Percentiles rank a stretch among this genome's conserved stretches.
Evolutionary conservation across 1,140 invertebrate genomes (phyloP).

Genomic region (Cardiocondyla obscurior): DNA sequence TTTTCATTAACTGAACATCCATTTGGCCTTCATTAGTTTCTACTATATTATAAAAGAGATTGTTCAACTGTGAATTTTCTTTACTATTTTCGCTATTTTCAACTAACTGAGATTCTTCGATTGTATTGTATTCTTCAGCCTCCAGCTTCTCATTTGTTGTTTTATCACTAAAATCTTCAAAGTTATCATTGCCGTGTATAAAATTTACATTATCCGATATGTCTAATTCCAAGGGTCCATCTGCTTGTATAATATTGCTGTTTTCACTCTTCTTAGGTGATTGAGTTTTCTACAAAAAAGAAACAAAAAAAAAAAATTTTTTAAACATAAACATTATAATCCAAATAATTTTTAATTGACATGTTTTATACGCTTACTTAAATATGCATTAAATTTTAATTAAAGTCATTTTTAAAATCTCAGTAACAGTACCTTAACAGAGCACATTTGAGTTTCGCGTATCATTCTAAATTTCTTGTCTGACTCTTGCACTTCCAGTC

Average conservation of each 20-base stretch:
- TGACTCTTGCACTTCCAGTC: constrained; percentile 77
- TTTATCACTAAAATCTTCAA: background rate
- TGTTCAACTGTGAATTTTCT: background rate
- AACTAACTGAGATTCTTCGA: constrained; percentile 15
- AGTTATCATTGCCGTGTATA: background rate
- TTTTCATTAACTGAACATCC: constrained; percentile 26
- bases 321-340: constrained; percentile 1
- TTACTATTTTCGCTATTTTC: background rate
- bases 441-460: constrained; percentile 64
- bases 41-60: constrained; percentile 5
- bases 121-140: background rate
- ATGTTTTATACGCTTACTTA: background rate
- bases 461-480: constrained; percentile 78
- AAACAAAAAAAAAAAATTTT: too few species aligned
- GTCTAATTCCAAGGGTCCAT: constrained; percentile 2
- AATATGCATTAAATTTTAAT: background rate
- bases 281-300: constrained; percentile 43
- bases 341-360: background rate
- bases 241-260: background rate
- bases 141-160: background rate
- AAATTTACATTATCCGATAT: background rate
- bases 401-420: constrained; percentile 13
- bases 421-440: constrained; percentile 44
- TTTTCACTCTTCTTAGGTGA: constrained; percentile 4
- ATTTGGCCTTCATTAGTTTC: background rate